These are phyloP conservation scores for Chaetodon auriga DNA, from an alignment of 2,113 vertebrate species.

Conservation along the genomic window DNA sequence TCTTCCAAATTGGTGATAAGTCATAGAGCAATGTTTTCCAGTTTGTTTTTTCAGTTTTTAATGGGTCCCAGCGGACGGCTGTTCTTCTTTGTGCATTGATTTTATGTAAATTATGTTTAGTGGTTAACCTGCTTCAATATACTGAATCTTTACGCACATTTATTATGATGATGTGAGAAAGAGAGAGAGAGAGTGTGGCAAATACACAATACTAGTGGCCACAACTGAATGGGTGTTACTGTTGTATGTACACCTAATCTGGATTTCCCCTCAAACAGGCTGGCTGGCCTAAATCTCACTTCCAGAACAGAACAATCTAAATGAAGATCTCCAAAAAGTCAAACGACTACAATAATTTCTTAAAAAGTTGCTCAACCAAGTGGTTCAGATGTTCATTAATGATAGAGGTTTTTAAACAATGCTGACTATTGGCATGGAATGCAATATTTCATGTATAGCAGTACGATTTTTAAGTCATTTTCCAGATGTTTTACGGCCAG, in stretches of 20 bases:
- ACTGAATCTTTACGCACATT: background rate
- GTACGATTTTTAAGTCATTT: too few relatives aligned
- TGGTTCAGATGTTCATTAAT: too few relatives aligned
- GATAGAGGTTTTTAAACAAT: too few relatives aligned
- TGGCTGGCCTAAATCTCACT: background rate
- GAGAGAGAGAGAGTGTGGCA: background rate
- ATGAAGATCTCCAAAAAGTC: too few relatives aligned
- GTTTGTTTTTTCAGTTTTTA: background rate
- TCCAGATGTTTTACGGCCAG: too few relatives aligned
- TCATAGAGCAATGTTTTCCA: background rate
- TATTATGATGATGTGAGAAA: background rate
- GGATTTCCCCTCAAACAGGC: background rate
- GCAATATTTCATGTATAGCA: too few relatives aligned
- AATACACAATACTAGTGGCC: background rate
- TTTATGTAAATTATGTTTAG: background rate
- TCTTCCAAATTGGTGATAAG: background rate
- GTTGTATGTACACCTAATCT: too few relatives aligned
- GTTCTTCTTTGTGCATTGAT: background rate
- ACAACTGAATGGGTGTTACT: background rate
- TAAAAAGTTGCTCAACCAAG: too few relatives aligned
- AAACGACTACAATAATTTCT: too few relatives aligned
- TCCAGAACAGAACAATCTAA: too few relatives aligned
- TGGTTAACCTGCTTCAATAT: background rate
- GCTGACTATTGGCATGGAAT: too few relatives aligned
- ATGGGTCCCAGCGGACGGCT: background rate